phyloP scores from a whole-genome alignment of 2,113 vertebrate genomes.

The Holacanthus passer region DNA sequence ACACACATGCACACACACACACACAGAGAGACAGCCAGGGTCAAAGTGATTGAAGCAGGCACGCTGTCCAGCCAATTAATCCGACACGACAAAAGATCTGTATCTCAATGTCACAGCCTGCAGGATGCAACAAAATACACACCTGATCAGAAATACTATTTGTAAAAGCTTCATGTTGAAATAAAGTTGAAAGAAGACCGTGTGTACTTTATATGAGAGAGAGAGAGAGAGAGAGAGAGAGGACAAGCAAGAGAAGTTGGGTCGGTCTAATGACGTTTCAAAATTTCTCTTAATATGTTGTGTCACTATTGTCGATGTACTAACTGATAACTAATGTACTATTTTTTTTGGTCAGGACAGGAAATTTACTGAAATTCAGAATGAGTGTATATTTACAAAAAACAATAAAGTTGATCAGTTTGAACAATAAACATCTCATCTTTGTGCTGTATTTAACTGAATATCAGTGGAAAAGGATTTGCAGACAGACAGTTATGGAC shows the following conservation, averaged over 20 bases:
- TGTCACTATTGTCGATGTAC: too few relatives aligned
- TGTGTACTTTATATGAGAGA: neutral
- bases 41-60: slow-evolving; percentile 48
- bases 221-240: neutral
- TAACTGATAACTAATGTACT: too few relatives aligned
- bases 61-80: slow-evolving; percentile 68
- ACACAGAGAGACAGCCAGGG: slow-evolving; percentile 23
- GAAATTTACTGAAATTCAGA: too few relatives aligned
- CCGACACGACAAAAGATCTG: slow-evolving; percentile 72
- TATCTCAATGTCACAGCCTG: slow-evolving; percentile 70
- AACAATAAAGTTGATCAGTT: too few relatives aligned
- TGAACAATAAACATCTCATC: too few relatives aligned
- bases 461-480: too few relatives aligned
- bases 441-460: too few relatives aligned
- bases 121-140: slow-evolving; percentile 38
- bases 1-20: neutral
- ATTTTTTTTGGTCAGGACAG: too few relatives aligned
- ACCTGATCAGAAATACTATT: slow-evolving; percentile 21
- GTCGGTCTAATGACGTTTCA: neutral
- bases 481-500: too few relatives aligned
- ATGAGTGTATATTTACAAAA: too few relatives aligned
- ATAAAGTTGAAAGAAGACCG: slow-evolving; percentile 18
- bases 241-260: too few relatives aligned
- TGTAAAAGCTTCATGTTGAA: slow-evolving; percentile 22
- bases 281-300: neutral